Percentiles rank a stretch among this genome's conserved stretches.
Conservation (phyloP, 2,797 vertebrate genomes). For the Melanotaenia maccullochi region DNA sequence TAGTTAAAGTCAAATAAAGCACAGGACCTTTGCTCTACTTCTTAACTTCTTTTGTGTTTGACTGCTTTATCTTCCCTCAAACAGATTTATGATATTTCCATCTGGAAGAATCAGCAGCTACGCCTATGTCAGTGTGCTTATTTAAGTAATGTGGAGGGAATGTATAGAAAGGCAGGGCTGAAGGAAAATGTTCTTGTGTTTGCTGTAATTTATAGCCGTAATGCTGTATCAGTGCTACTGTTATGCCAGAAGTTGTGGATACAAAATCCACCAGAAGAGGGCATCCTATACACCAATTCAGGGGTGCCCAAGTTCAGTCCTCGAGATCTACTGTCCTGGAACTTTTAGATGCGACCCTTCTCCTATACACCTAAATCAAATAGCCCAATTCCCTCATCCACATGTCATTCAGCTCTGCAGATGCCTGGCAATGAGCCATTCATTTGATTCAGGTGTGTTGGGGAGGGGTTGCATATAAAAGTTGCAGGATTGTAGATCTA, state of each 20-base stretch:
- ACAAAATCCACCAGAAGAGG: constrained; percentile 75
- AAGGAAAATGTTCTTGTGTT: background rate
- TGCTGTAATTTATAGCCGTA: background rate
- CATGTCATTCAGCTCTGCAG: too few species aligned
- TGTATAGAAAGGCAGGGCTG: background rate
- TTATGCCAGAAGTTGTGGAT: constrained; percentile 11
- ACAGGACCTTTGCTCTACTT: background rate
- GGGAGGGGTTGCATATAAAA: too few species aligned
- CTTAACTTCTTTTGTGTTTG: background rate
- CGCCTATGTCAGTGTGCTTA: background rate
- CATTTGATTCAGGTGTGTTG: too few species aligned
- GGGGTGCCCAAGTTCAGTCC: too few species aligned
- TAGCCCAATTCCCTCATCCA: too few species aligned
- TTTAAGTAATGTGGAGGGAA: background rate
- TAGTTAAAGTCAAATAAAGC: background rate
- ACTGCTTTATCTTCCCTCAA: background rate
- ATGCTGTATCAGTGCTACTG: background rate
- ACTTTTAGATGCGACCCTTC: too few species aligned
- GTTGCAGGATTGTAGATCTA: too few species aligned
- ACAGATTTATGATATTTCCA: background rate
- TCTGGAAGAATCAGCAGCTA: background rate
- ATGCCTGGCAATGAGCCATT: too few species aligned
- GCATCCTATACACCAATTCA: constrained; percentile 49
- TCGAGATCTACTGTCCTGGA: too few species aligned
- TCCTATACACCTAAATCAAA: too few species aligned